Conservation (phyloP, 2,113 vertebrate species). For the Dasyprocta punctata region DNA sequence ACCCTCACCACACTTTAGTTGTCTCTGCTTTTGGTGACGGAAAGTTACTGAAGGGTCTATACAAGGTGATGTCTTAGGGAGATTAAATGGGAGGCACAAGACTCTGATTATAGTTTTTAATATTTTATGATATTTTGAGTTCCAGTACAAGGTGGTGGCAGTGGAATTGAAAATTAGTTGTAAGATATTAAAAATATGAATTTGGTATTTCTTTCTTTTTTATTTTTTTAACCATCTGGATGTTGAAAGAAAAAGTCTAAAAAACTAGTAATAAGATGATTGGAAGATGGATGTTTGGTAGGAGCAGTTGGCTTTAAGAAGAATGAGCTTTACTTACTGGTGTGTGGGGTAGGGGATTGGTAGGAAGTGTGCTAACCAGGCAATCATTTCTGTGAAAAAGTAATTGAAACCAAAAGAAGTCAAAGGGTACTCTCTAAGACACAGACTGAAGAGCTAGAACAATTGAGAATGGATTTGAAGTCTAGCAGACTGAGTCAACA, state of each 20-base stretch:
- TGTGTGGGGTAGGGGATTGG: background rate
- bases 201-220: too few relatives aligned
- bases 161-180: background rate
- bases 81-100: background rate
- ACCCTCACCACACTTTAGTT: background rate
- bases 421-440: background rate
- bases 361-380: background rate
- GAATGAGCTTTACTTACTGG: background rate
- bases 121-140: background rate
- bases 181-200: background rate
- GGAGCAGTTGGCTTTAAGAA: background rate
- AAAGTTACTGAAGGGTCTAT: background rate
- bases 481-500: background rate
- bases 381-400: background rate
- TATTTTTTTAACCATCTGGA: background rate
- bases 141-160: background rate
- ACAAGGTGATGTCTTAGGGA: background rate
- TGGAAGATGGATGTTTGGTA: background rate
- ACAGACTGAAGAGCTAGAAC: background rate
- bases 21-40: background rate
- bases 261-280: background rate
- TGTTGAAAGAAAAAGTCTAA: background rate
- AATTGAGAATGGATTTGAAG: background rate
- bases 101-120: background rate
- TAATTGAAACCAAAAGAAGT: background rate